phyloP scores from a whole-genome alignment of 2,888 invertebrate species.

The Tiliacea aurago region DNA sequence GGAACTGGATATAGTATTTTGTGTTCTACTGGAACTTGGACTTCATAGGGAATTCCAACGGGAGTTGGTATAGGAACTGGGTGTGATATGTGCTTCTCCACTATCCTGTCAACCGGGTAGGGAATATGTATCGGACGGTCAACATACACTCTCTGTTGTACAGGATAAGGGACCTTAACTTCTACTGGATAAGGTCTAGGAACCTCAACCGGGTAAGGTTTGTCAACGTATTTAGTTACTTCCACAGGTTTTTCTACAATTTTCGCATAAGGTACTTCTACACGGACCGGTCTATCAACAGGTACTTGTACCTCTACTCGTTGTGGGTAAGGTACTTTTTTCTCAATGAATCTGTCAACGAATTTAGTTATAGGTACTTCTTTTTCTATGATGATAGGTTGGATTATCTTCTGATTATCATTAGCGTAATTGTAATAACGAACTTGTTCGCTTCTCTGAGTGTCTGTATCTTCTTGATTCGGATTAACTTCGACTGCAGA shows the following conservation, averaged over 20 bases:
- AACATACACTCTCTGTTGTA: slow-evolving; percentile 89
- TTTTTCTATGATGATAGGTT: slow-evolving; percentile 87
- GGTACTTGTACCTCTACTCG: slow-evolving; percentile 81
- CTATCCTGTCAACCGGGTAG: slow-evolving; percentile 87
- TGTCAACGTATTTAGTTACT: slow-evolving; percentile 89
- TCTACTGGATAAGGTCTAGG: slow-evolving; percentile 89
- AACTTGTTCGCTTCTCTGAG: slow-evolving; percentile 75
- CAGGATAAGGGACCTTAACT: slow-evolving; percentile 87
- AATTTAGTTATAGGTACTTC: slow-evolving; percentile 87
- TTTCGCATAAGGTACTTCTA: slow-evolving; percentile 87
- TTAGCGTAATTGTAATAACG: slow-evolving; percentile 74
- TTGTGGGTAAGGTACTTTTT: slow-evolving; percentile 85
- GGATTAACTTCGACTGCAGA: slow-evolving; percentile 78
- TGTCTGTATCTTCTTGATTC: slow-evolving; percentile 69
- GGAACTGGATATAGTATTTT: slow-evolving; percentile 81
- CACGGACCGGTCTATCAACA: slow-evolving; percentile 85
- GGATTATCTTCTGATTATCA: slow-evolving; percentile 81
- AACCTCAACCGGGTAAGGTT: slow-evolving; percentile 91
- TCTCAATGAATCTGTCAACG: slow-evolving; percentile 84
- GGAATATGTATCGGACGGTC: slow-evolving; percentile 88
- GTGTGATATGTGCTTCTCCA: slow-evolving; percentile 87
- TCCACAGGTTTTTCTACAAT: slow-evolving; percentile 89
- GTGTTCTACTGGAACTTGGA: slow-evolving; percentile 81
- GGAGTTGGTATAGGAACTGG: slow-evolving; percentile 85
- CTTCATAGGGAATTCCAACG: slow-evolving; percentile 81